Evolutionary conservation across 1,140 invertebrate species (phyloP), one percentile per base, ranked within the genome.

Genomic region (Cydia pomonella): DNA sequence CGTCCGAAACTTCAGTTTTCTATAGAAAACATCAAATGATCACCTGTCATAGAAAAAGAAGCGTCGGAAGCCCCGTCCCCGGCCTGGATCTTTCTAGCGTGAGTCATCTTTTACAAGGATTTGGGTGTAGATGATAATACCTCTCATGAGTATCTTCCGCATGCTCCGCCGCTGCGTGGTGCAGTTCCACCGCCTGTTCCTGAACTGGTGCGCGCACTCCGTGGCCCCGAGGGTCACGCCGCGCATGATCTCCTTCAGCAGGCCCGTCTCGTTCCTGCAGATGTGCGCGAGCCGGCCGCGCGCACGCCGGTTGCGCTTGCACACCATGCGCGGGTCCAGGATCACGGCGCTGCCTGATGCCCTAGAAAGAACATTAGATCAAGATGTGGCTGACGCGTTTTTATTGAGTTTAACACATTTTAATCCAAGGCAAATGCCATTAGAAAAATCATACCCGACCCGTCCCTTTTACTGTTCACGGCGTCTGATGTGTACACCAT

Each of bases 131-230:
- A 12, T 50, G 16, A 13, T 87, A 93, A 95, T 90, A 97, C 97
- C 97, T 94, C 95, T 95, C 84, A 96, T 92, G 74, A 98, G 93
- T 81, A 98, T 96, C 91, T 97, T 97, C 83, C 95, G 95, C 86
- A 98, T 95, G 76, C 96, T 97, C 76, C 95, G 94, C 78, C 95
- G 95, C 44, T 95, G 94, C 1, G 96, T 95, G 12, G 97, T 97
- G 86, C 97, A 97, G 88, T 98, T 98, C 97, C 97, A 98, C 79
- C 96, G 93, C 71, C 97, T 94, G 85, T 96, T 95, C 38, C 96
- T 94, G 90, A 98, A 97, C 92, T 98, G 97, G 84, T 95, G 95
- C 76, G 97, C 96, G 86, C 97, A 98, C 94, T 98, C 97, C 75
- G 94, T 95, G 77, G 96, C 97, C 16, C 96, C 97, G 69, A 97